phyloP scores from a whole-genome alignment of 2,797 vertebrate species.

The Clarias laeviceps region DNA sequence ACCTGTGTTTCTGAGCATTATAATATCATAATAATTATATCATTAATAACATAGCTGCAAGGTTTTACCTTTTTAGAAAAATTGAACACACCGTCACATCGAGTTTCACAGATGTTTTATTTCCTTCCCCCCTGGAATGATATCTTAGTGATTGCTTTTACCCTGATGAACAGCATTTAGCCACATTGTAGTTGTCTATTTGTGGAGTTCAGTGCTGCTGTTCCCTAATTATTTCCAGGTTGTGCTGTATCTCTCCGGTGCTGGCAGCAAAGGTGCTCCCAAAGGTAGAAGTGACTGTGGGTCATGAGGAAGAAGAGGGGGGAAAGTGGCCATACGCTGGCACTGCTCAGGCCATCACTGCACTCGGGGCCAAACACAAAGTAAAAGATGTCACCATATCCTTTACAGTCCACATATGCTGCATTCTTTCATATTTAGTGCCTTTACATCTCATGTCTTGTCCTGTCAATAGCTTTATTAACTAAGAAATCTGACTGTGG shows the following conservation, averaged over 20 bases:
- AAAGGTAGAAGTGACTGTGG: constrained; percentile 83
- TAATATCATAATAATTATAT: background rate
- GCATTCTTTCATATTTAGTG: no score
- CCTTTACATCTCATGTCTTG: background rate
- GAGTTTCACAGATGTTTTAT: background rate
- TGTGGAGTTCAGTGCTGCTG: background rate
- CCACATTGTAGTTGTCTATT: background rate
- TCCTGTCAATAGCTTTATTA: background rate
- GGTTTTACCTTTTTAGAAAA: background rate
- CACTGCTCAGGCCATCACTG: constrained; percentile 78
- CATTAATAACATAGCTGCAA: background rate
- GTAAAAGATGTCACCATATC: constrained; percentile 85
- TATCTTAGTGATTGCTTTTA: background rate
- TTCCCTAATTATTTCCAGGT: constrained; percentile 62
- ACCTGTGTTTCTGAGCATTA: constrained; percentile 13
- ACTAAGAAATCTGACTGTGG: background rate
- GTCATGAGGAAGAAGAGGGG: constrained; percentile 82
- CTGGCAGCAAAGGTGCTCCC: constrained; percentile 81
- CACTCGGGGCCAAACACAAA: constrained; percentile 81
- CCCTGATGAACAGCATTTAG: background rate
- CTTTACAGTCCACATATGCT: constrained; percentile 60
- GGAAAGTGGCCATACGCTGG: constrained; percentile 85
- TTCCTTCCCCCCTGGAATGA: background rate
- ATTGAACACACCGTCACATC: background rate
- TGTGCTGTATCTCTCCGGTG: constrained; percentile 86